phyloP scores from a whole-genome alignment of 2,113 vertebrate genomes.

The Etheostoma spectabile region DNA sequence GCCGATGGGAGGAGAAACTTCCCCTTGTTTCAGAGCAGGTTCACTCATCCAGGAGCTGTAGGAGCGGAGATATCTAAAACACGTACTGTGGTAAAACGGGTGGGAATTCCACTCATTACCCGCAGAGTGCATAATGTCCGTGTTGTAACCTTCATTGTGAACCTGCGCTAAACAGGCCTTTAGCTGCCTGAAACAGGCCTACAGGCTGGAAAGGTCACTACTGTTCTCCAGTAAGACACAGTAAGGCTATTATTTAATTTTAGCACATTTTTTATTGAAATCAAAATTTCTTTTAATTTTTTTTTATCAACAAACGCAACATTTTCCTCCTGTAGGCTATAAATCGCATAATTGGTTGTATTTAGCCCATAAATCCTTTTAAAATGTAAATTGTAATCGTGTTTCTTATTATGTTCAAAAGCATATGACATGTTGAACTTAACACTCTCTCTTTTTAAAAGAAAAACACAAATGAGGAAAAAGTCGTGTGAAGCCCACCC shows the following conservation, averaged over 20 bases:
- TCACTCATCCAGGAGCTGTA: conserved; percentile 1
- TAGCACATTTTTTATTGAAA: too few species aligned
- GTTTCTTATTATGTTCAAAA: background rate
- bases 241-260: background rate
- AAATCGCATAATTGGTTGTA: background rate
- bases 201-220: background rate
- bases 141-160: background rate
- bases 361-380: background rate
- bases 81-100: background rate
- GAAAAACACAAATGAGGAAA: background rate
- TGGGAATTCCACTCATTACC: background rate
- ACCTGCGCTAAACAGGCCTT: too few species aligned
- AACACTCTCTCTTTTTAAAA: background rate
- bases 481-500: too few species aligned
- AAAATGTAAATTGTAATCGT: too few species aligned
- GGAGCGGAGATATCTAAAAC: too few species aligned
- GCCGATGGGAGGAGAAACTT: background rate
- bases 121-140: background rate
- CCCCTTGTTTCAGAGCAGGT: background rate
- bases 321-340: accelerated
- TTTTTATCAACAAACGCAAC: background rate
- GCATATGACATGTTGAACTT: background rate
- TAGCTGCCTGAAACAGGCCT: background rate
- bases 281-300: too few species aligned
- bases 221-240: background rate